A percentile compares a stretch with the other conserved stretches of the same genome.
phyloP scores from a whole-genome alignment of 1,140 invertebrate species.

The Rhopalosiphum padi region DNA sequence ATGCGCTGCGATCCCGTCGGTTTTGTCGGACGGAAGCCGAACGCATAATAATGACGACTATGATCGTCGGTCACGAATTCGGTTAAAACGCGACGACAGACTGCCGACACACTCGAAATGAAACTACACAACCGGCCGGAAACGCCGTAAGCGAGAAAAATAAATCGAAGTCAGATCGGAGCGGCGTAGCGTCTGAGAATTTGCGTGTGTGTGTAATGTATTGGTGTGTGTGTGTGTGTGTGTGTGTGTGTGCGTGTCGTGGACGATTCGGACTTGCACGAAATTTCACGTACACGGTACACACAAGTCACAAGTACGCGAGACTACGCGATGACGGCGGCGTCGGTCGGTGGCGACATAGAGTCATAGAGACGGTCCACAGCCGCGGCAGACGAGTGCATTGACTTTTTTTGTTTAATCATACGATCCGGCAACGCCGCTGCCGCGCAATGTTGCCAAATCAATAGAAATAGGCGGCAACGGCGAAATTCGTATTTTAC shows the following conservation, averaged over 20 bases:
- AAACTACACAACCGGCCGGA: background rate
- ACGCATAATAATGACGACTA: background rate
- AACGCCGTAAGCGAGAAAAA: background rate
- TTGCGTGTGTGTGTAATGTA: background rate
- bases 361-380: background rate
- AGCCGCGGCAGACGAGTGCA: conserved; percentile 7
- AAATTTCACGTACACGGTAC: conserved; percentile 18
- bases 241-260: background rate
- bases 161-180: background rate
- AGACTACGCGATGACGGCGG: background rate
- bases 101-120: background rate
- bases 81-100: background rate
- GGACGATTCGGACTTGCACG: conserved; percentile 27
- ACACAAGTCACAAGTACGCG: background rate
- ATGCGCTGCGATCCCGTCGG: background rate
- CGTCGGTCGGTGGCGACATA: background rate
- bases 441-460: conserved; percentile 24
- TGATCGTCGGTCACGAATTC: background rate
- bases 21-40: background rate
- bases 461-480: background rate
- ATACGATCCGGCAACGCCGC: conserved; percentile 2
- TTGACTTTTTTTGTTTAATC: conserved; percentile 57
- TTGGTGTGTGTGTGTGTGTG: background rate
- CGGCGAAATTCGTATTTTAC: background rate
- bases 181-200: background rate